These are phyloP conservation scores for Stegana nigrithorax DNA, from an alignment of 2,888 invertebrate species.

Conservation along the genomic window DNA sequence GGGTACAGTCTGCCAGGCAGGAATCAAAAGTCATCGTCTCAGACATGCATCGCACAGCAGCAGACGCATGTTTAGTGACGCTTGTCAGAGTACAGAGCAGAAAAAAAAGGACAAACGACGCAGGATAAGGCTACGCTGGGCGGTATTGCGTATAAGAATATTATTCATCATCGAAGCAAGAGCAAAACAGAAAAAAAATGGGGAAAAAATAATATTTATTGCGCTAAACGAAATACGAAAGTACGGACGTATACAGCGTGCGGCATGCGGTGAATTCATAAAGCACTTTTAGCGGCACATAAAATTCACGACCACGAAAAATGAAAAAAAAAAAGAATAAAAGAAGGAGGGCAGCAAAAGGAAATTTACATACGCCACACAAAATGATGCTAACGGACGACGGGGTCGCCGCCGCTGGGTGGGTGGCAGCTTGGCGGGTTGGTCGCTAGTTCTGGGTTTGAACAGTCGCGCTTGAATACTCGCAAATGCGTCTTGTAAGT, in stretches of 20 bases:
- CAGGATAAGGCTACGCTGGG: constrained; percentile 1
- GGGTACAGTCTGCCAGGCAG: too few species aligned
- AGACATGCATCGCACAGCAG: too few species aligned
- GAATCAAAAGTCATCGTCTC: too few species aligned
- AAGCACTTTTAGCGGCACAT: constrained; percentile 19
- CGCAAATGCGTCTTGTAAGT: constrained; percentile 22
- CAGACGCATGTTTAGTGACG: constrained; percentile 26
- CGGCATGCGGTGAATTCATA: constrained; percentile 5
- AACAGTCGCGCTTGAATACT: constrained; percentile 32
- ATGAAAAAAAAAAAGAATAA: too few species aligned
- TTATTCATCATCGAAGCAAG: constrained; percentile 31
- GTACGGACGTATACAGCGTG: not conserved
- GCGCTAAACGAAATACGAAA: not conserved
- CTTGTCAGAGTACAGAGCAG: constrained; percentile 22
- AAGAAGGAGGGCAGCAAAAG: too few species aligned
- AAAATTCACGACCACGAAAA: too few species aligned
- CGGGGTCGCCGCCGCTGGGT: not conserved
- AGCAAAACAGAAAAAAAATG: constrained; percentile 21
- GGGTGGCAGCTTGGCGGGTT: constrained; percentile 7
- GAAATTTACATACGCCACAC: too few species aligned
- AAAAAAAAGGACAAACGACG: not conserved
- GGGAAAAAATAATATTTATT: constrained; percentile 16
- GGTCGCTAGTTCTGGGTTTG: too few species aligned
- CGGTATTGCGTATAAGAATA: constrained; percentile 24
- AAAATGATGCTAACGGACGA: not conserved